These are phyloP conservation scores for Limnephilus marmoratus DNA, from an alignment of 2,888 invertebrate genomes.

Conservation along the genomic window DNA sequence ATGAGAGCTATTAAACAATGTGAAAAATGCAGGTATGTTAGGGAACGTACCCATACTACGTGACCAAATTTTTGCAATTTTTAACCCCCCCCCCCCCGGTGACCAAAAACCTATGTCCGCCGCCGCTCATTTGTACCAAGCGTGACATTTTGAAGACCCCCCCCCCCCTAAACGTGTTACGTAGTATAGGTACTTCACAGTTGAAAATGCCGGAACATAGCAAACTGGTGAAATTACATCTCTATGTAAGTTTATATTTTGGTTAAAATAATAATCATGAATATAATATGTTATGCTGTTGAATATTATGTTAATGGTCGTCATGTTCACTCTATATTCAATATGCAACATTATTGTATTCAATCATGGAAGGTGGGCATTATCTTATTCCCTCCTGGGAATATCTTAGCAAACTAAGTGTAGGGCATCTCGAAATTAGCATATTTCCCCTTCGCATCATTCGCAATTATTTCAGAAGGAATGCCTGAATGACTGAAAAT, in stretches of 20 bases:
- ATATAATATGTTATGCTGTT: neutral
- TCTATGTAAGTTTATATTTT: neutral
- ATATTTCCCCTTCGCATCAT: neutral
- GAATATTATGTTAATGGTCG: neutral
- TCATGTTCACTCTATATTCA: neutral
- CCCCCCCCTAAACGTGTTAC: no score
- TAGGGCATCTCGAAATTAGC: neutral
- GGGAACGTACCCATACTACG: no score
- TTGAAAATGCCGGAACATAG: neutral
- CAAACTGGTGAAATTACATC: neutral
- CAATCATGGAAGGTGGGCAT: neutral
- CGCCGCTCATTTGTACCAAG: no score
- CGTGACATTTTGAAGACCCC: no score
- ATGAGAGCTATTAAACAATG: neutral
- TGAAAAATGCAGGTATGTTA: no score
- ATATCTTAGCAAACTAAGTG: constrained; percentile 13
- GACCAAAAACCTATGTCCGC: no score
- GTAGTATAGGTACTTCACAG: no score
- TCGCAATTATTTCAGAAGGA: neutral
- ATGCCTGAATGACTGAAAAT: constrained; percentile 17
- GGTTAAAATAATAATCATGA: neutral
- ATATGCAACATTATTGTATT: neutral
- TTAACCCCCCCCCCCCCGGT: no score
- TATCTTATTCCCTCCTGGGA: constrained; percentile 2
- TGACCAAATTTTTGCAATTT: no score